Evolutionary conservation across 2,888 invertebrate species (phyloP), one percentile per base, ranked within the genome.

Genomic region (Hydrotaea cyrtoneurina): DNA sequence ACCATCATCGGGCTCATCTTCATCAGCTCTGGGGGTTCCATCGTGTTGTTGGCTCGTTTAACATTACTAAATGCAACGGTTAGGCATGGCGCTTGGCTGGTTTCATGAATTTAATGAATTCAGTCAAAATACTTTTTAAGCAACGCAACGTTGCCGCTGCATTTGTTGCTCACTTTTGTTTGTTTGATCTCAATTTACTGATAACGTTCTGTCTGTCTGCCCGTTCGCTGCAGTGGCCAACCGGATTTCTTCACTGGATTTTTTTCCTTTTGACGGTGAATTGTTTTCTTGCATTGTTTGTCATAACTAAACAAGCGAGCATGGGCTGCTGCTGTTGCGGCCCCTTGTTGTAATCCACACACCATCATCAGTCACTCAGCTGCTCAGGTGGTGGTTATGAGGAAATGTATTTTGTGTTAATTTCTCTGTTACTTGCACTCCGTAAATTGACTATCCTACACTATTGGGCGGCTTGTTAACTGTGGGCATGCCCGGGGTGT

Each of bases 141-240:
- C 39, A 66, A 66, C 43, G 43, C 66, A n/a, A 43, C 66, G 10
- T 43, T 3, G 46, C 39, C 11, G 69, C 11, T 46, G 39, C 69
- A 46, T 43, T 23, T 13, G 36, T 43, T 73, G 13, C 19, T 19
- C 66, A 43, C 62, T 72, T 75, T 2, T 13, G 36, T n/a, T 64
- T 74, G 64, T 78, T 75, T 72, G 50, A 84, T 84, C 78, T 71
- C 57, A 74, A 75, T 78, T 78, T 50, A 59, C 80, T 75, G 81
- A 80, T 84, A 84, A 80, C 2, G 39, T 80, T 83, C 57, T 80
- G 59, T 76, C 53, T 7, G 55, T 23, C 11, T 10, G 19, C 21
- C 13, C 1, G 39, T 17, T 21, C 21, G 11, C 21, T 19, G 55
- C 10, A 0, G 71, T 46, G 62, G 53, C 59, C 71, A 64, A 59